A percentile compares a stretch with the other conserved stretches of the same genome.
phyloP scores from a whole-genome alignment of 2,113 vertebrate genomes.

The Nematolebias whitei region DNA sequence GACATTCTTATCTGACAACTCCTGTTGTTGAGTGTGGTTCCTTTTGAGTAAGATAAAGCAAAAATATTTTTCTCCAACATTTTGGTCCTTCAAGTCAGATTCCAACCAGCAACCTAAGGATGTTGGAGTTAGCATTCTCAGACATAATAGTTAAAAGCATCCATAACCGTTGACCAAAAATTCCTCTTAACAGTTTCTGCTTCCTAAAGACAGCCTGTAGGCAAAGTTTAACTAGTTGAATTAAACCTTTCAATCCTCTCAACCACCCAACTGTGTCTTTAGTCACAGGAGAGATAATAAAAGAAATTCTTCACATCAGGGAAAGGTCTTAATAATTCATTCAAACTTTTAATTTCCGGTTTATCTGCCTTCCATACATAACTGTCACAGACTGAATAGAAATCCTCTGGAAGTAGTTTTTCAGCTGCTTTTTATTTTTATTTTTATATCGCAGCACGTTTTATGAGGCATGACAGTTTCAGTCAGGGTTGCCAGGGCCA shows the following conservation, averaged over 20 bases:
- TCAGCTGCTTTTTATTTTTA: neutral
- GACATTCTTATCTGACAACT: no score
- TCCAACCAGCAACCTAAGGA: no score
- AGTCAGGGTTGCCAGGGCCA: neutral
- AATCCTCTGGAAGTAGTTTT: neutral
- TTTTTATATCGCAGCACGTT: neutral
- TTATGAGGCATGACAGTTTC: neutral
- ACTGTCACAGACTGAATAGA: slow-evolving; percentile 8
- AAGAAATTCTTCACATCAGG: slow-evolving; percentile 4
- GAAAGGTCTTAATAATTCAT: slow-evolving; percentile 15
- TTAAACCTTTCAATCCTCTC: slow-evolving; percentile 9
- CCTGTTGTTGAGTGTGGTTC: no score
- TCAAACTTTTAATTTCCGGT: slow-evolving; percentile 31
- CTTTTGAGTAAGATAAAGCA: no score
- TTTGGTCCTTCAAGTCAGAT: no score
- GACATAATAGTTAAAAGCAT: no score
- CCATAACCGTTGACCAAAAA: no score
- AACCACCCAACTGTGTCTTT: neutral
- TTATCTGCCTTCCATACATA: slow-evolving; percentile 21
- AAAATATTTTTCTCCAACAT: no score
- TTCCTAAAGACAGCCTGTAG: neutral
- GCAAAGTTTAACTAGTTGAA: slow-evolving; percentile 2
- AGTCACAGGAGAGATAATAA: slow-evolving; percentile 26
- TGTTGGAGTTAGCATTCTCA: no score
- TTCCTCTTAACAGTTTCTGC: no score